These are phyloP conservation scores for Netta rufina DNA, from an alignment of 2,797 vertebrate species.

Conservation along the genomic window DNA sequence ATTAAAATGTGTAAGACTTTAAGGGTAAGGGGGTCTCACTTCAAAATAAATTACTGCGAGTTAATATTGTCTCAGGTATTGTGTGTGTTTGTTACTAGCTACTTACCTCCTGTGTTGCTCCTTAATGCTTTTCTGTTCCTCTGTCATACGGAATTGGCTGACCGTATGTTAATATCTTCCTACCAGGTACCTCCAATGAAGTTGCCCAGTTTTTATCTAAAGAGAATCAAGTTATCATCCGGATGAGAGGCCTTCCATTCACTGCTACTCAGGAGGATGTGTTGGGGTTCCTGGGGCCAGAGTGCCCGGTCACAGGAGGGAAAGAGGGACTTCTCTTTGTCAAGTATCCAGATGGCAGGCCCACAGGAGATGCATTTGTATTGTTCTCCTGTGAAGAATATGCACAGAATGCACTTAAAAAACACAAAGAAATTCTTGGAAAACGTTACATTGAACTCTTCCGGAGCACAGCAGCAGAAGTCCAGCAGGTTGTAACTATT, in stretches of 20 bases:
- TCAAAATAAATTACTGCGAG: background rate
- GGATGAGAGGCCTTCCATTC: conserved; percentile 93
- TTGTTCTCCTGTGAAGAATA: conserved; percentile 96
- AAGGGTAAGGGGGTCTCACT: background rate
- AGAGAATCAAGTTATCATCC: conserved; percentile 95
- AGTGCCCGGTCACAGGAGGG: conserved; percentile 91
- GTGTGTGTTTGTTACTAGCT: background rate
- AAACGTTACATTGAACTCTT: conserved; percentile 98
- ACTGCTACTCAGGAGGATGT: conserved; percentile 90
- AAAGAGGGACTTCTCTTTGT: conserved; percentile 94
- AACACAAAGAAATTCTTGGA: conserved; percentile 96
- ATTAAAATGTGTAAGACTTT: background rate
- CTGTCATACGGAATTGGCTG: background rate
- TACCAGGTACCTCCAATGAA: conserved; percentile 92
- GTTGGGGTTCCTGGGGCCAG: conserved; percentile 89
- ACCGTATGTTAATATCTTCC: fast-evolving
- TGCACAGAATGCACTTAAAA: conserved; percentile 93
- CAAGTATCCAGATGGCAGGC: conserved; percentile 94
- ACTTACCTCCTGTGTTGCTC: background rate
- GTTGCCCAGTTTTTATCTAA: conserved; percentile 96
- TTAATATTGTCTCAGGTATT: background rate
- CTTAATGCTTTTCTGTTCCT: background rate
- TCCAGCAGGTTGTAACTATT: conserved; percentile 88
- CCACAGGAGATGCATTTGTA: conserved; percentile 95
- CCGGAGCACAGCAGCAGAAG: conserved; percentile 94